These are phyloP conservation scores for Halcyon smyrnensis DNA, from an alignment of 2,797 vertebrate genomes.

Conservation along the genomic window DNA sequence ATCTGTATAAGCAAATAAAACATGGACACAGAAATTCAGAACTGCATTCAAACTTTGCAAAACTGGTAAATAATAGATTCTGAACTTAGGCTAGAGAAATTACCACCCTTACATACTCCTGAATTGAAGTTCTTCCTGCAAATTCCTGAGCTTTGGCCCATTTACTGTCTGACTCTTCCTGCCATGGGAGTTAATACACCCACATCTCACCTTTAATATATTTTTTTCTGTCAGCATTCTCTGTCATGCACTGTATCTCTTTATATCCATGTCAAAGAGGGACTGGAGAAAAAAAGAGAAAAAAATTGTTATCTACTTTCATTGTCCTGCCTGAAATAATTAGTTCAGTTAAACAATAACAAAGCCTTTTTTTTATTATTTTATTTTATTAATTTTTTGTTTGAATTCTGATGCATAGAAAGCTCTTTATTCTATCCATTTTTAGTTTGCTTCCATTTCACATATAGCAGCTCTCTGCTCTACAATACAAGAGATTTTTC, in stretches of 20 bases:
- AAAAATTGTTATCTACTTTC: neutral
- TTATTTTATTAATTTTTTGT: neutral
- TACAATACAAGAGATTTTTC: neutral
- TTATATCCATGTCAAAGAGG: neutral
- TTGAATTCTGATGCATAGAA: neutral
- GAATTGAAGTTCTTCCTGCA: neutral
- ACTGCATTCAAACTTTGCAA: neutral
- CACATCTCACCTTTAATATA: neutral
- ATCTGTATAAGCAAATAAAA: neutral
- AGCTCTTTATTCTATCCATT: neutral
- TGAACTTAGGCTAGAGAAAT: neutral
- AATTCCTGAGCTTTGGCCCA: neutral
- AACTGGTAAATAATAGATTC: neutral
- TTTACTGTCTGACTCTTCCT: neutral
- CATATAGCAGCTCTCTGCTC: neutral
- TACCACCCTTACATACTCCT: neutral
- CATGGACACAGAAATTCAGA: neutral
- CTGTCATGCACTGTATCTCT: neutral
- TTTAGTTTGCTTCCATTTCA: conserved; percentile 6
- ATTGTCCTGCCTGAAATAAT: neutral
- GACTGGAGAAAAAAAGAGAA: neutral
- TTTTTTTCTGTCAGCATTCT: neutral
- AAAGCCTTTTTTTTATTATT: no score
- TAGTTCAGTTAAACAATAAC: neutral
- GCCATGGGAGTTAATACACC: neutral